Conservation (phyloP, 2,113 vertebrate species). For the cat (Felis catus) region DNA sequence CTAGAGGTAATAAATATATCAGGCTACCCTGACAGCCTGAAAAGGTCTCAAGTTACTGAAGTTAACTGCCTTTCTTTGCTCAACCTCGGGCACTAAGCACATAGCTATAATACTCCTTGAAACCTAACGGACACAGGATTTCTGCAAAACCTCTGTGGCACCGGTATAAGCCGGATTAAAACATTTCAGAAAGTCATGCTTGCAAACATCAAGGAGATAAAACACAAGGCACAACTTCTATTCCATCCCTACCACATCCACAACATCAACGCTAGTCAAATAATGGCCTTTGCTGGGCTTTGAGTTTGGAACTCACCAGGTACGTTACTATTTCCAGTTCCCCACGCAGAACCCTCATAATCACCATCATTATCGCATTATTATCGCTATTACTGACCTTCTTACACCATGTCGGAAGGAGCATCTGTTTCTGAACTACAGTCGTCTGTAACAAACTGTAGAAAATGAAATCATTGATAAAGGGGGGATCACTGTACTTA, state of each 20-base stretch:
- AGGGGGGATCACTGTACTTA: not conserved
- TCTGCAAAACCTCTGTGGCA: not conserved
- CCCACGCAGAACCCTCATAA: too few relatives aligned
- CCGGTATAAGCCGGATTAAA: not conserved
- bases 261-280: too few relatives aligned
- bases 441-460: not conserved
- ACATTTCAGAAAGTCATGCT: not conserved
- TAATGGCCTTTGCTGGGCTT: not conserved
- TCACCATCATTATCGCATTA: too few relatives aligned
- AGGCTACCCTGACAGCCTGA: not conserved
- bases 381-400: not conserved
- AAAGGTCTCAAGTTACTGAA: not conserved
- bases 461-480: not conserved
- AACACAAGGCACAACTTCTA: not conserved
- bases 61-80: not conserved
- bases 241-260: not conserved
- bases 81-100: not conserved
- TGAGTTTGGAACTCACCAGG: not conserved
- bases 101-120: not conserved
- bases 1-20: not conserved
- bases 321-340: not conserved
- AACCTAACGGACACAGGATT: not conserved
- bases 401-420: not conserved
- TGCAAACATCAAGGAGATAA: not conserved
- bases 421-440: not conserved